A percentile compares a stretch with the other conserved stretches of the same genome.
Evolutionary conservation across 2,888 invertebrate species (phyloP).

Genomic region (Lithodes maja): DNA sequence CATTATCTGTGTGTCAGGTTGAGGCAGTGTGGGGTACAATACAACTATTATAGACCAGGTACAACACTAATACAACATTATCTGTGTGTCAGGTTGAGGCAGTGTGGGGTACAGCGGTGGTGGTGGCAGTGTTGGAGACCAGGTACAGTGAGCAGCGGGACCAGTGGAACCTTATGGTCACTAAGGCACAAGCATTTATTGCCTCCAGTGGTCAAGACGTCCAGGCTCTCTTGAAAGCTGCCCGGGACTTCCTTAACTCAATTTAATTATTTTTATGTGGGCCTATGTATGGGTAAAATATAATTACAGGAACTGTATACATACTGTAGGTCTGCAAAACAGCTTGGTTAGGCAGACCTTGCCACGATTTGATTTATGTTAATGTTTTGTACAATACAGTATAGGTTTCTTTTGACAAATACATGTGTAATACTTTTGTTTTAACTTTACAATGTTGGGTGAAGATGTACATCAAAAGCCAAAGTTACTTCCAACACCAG

Average conservation of each 20-base stretch:
- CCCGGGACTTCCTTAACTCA: neutral
- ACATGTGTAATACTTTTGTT: no score
- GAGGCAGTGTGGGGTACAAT: neutral
- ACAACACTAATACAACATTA: neutral
- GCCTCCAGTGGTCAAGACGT: neutral
- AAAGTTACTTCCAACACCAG: no score
- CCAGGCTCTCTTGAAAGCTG: neutral
- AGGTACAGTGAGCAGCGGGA: neutral
- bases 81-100: neutral
- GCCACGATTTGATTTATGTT: no score
- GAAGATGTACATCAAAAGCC: no score
- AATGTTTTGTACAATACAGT: no score
- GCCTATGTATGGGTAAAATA: no score
- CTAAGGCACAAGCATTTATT: conserved; percentile 5
- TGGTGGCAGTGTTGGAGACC: conserved; percentile 22
- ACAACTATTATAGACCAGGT: no score
- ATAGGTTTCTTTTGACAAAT: no score
- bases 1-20: neutral
- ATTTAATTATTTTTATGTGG: neutral
- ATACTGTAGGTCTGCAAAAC: no score
- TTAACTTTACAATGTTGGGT: no score
- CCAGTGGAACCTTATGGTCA: conserved; percentile 18
- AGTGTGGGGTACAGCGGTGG: conserved; percentile 21
- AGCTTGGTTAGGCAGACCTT: no score
- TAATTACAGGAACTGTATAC: no score